Base-by-base conservation (phyloP, 1,140 invertebrate species). In the Probaryconus sp. region DNA sequence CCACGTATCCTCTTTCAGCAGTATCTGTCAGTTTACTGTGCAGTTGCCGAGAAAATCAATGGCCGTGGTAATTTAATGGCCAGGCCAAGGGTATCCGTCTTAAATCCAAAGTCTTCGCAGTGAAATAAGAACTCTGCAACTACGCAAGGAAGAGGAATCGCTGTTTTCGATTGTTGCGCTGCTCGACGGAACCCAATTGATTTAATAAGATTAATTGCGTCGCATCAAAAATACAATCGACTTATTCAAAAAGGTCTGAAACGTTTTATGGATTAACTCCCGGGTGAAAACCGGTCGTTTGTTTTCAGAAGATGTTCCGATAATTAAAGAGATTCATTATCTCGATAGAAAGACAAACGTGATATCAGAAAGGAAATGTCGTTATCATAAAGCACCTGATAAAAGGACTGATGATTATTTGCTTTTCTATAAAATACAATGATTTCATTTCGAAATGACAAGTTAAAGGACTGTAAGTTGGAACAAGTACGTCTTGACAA, bases 31-130 rank as follows among this genome's bases (percentile, higher is more conserved):
- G 72, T 67, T 76, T 73, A 72, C 69, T 73, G 68, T 72, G 72
- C 60, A 75, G 72, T 76, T 76, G 60, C 60, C 71, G 65, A 56
- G 60, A 73, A 73, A 78, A 76, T 78, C 77, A 78, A 78, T 76
- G 77, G 42, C 77, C 72, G 68, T 78, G 72, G 69, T 73, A 78
- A 78, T 78, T 78, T 78, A 78, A 78, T 78, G 61, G 65, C 72
- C 58, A 64, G 69, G 63, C 67, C 67, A 45, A 50, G 45, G 56
- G 65, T 68, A 63, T 71, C 67, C 38, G 61, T 76, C 73, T 72
- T 63, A 67, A 63, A 71, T 71, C 48, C 45, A 67, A 63, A 61
- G 63, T 70, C 58, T 45, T 28, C 40, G 40, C 60, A 61, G 53
- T 50, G 60, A 70, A 76, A 76, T 65, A 76, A 70, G 61, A 76